Evolutionary conservation across 92 coral and sea anemone species (phyloP).

Genomic region (Epizoanthus ramosus): DNA sequence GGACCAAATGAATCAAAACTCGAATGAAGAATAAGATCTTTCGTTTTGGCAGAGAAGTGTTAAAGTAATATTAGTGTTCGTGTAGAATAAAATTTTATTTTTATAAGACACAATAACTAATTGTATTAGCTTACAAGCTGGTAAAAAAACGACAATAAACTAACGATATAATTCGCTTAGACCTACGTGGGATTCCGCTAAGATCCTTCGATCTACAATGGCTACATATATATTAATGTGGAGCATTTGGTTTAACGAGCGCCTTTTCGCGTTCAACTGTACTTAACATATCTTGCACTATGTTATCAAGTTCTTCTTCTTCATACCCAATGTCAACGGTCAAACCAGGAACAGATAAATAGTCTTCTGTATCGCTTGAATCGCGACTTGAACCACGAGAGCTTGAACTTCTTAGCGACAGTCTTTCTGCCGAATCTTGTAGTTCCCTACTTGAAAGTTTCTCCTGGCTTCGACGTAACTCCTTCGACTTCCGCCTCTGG

Average conservation of each 20-base stretch:
- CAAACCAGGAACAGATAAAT: conserved; percentile 11
- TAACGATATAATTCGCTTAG: background rate
- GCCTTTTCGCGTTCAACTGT: conserved; percentile 78
- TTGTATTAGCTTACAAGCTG: no score
- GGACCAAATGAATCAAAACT: no score
- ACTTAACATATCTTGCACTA: conserved; percentile 70
- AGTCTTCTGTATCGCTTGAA: conserved; percentile 39
- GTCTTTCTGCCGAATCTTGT: conserved; percentile 10
- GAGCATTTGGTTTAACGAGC: conserved; percentile 45
- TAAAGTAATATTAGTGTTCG: no score
- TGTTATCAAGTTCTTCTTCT: conserved; percentile 73
- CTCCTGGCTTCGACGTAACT: conserved; percentile 31
- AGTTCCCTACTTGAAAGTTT: conserved; percentile 17
- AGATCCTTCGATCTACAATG: background rate
- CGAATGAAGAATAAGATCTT: no score
- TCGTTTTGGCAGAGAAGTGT: no score
- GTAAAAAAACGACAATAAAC: background rate
- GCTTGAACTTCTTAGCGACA: conserved; percentile 11
- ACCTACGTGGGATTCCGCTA: background rate
- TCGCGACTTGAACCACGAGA: conserved; percentile 31
- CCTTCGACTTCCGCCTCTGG: conserved; percentile 65
- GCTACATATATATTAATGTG: background rate
- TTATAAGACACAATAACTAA: no score
- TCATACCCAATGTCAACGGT: conserved; percentile 56
- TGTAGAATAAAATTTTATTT: no score